phyloP scores from a whole-genome alignment of 2,797 vertebrate genomes.

The Clamator glandarius region DNA sequence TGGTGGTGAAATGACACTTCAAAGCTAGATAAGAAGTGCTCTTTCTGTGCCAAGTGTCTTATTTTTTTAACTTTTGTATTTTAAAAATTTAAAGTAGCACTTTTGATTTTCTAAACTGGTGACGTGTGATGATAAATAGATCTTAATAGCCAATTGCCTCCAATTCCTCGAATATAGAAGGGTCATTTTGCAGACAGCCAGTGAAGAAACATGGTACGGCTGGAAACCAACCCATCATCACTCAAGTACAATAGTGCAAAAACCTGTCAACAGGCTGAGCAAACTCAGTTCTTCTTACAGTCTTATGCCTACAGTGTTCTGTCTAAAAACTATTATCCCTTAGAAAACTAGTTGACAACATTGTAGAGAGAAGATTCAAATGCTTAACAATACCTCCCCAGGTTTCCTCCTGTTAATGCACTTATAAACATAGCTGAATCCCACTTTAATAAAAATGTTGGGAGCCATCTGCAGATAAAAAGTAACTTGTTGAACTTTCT shows the following conservation, averaged over 20 bases:
- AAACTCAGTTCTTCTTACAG: not conserved
- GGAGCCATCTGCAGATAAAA: not conserved
- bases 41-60: not conserved
- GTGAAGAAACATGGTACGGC: fast-evolving
- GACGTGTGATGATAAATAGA: not conserved
- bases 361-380: not conserved
- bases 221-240: not conserved
- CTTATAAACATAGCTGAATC: not conserved
- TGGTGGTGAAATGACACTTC: not conserved
- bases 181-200: not conserved
- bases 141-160: not conserved
- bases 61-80: not conserved
- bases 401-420: not conserved
- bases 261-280: not conserved
- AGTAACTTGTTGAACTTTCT: not conserved
- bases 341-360: not conserved
- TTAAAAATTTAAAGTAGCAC: not conserved
- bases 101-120: not conserved
- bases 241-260: not conserved
- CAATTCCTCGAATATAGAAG: not conserved
- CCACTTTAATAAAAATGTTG: not conserved
- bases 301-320: not conserved
- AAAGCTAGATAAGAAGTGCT: not conserved
- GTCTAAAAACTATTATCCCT: not conserved
- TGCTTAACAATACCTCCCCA: not conserved